These are phyloP conservation scores for Nowickia ferox DNA, from an alignment of 2,888 invertebrate genomes.

Conservation along the genomic window DNA sequence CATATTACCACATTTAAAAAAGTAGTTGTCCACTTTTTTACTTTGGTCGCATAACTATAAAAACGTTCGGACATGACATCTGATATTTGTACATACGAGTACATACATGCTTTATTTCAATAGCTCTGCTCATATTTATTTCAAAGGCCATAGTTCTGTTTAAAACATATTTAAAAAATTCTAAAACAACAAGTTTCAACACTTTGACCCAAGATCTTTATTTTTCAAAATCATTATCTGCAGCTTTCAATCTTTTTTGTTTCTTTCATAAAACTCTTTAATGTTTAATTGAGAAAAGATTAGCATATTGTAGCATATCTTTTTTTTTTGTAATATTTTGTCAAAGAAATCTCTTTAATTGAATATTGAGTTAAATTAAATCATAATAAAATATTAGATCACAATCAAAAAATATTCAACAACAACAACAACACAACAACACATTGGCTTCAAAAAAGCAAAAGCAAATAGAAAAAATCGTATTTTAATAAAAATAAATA, in stretches of 20 bases:
- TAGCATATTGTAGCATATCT: constrained; percentile 52
- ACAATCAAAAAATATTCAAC: constrained; percentile 44
- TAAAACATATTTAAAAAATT: not conserved
- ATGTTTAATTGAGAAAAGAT: constrained; percentile 11
- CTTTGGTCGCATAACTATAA: too few species aligned
- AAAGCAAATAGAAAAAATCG: not conserved
- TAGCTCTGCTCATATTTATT: not conserved
- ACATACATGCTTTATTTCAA: too few species aligned
- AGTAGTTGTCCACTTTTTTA: too few species aligned
- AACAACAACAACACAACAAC: not conserved
- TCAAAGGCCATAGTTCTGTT: not conserved
- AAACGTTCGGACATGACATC: too few species aligned
- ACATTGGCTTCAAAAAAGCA: not conserved
- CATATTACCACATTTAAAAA: too few species aligned
- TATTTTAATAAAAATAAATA: constrained; percentile 29
- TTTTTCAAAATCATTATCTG: not conserved
- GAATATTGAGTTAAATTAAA: constrained; percentile 67
- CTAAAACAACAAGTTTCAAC: constrained; percentile 9
- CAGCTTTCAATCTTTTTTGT: not conserved
- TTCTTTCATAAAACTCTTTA: constrained; percentile 12
- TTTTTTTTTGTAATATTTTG: constrained; percentile 4
- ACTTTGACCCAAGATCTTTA: not conserved
- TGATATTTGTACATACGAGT: too few species aligned
- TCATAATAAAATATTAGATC: constrained; percentile 68
- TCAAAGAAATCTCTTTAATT: constrained; percentile 60